Evolutionary conservation across 2,113 vertebrate species (phyloP).

Genomic region (Amphilophus citrinellus): DNA sequence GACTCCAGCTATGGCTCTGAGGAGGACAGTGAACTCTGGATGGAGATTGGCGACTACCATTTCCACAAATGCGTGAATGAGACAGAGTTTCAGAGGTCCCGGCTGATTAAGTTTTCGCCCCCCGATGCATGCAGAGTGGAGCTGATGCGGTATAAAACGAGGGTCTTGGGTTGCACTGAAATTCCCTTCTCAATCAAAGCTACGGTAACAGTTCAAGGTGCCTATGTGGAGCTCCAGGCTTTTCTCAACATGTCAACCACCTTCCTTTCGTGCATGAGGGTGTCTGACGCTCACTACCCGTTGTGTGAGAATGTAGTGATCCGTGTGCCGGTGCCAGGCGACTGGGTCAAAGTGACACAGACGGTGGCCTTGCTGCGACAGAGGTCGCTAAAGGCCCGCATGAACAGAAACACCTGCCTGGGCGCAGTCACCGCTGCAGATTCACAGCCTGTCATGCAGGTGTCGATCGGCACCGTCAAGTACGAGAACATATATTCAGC

Average conservation of each 20-base stretch:
- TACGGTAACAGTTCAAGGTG: conserved; percentile 90
- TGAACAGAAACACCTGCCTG: conserved; percentile 92
- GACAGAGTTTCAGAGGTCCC: conserved; percentile 84
- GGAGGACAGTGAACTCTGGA: conserved; percentile 84
- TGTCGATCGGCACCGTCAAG: conserved; percentile 91
- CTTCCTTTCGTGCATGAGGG: conserved; percentile 50
- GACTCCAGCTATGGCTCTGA: conserved; percentile 85
- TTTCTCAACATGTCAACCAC: conserved; percentile 88
- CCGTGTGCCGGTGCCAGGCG: conserved; percentile 89
- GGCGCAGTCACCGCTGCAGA: conserved; percentile 85
- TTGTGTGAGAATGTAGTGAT: conserved; percentile 90
- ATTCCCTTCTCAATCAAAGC: conserved; percentile 93
- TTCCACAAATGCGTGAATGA: conserved; percentile 90
- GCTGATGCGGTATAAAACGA: conserved; percentile 91
- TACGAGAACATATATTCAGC: conserved; percentile 95
- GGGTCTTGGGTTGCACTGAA: conserved; percentile 74
- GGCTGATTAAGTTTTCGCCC: conserved; percentile 90
- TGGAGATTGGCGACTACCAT: conserved; percentile 85
- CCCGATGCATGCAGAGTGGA: conserved; percentile 90
- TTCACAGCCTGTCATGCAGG: conserved; percentile 91
- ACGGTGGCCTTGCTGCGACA: conserved; percentile 91
- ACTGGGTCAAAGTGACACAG: conserved; percentile 93
- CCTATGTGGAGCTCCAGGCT: conserved; percentile 92
- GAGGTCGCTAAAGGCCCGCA: conserved; percentile 93
- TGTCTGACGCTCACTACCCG: conserved; percentile 64